A percentile compares a stretch with the other conserved stretches of the same genome.
Conservation (phyloP, 2,888 invertebrate genomes). For the Plebejus anna region DNA sequence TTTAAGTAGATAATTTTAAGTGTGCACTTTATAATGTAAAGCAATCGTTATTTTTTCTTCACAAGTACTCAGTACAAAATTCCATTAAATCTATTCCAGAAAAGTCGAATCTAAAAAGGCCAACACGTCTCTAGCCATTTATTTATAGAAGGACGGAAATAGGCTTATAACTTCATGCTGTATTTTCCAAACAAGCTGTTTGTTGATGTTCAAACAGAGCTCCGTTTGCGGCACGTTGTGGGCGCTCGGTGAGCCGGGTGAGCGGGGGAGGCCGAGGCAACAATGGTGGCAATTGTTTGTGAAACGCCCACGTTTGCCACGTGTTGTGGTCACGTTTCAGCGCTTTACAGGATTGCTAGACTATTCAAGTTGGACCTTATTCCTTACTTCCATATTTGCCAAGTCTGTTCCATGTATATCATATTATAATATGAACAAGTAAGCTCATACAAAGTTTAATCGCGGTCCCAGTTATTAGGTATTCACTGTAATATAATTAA, state of each 20-base stretch:
- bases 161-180: not conserved
- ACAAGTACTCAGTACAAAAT: not conserved
- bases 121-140: not conserved
- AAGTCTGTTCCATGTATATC: not conserved
- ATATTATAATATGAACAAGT: not conserved
- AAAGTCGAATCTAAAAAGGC: not conserved
- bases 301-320: not conserved
- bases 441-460: not conserved
- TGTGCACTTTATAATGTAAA: too few species aligned
- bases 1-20: not conserved
- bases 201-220: not conserved
- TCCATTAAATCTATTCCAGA: not conserved
- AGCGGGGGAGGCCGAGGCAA: not conserved
- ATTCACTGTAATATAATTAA: not conserved
- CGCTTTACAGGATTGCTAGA: not conserved
- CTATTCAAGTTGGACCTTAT: not conserved
- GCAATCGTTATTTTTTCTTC: not conserved
- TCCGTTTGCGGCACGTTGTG: constrained; percentile 7
- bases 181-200: not conserved
- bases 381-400: not conserved
- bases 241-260: not conserved
- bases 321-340: not conserved
- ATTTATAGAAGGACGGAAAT: not conserved
- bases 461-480: not conserved
- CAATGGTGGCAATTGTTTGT: constrained; percentile 5